Percentiles rank a stretch among this genome's conserved stretches.
Evolutionary conservation across 2,113 vertebrate genomes (phyloP).

Genomic region (Nannobrachium achirus): DNA sequence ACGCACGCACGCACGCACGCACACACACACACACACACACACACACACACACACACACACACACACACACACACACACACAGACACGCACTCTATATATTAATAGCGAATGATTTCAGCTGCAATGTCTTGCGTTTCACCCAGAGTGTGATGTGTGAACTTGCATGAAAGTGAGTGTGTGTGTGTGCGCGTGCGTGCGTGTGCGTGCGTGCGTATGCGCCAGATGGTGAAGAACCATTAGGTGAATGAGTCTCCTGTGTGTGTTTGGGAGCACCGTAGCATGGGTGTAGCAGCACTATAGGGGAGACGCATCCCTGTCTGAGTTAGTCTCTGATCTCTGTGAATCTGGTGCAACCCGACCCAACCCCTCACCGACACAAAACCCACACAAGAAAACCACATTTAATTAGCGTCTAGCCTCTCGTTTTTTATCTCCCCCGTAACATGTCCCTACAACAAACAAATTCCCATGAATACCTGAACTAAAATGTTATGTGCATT

Average conservation of each 20-base stretch:
- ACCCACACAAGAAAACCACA: background rate
- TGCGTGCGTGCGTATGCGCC: background rate
- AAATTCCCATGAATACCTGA: slow-evolving; percentile 4
- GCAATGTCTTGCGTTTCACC: too few relatives aligned
- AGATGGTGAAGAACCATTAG: background rate
- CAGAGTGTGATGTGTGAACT: background rate
- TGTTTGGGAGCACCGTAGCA: slow-evolving; percentile 84
- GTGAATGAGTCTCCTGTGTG: slow-evolving; percentile 70
- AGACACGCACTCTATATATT: too few relatives aligned
- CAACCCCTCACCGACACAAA: background rate
- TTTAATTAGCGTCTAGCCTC: background rate
- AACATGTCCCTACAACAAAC: background rate
- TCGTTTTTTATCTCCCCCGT: background rate
- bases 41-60: too few relatives aligned
- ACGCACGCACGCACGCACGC: too few relatives aligned
- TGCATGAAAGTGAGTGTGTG: background rate
- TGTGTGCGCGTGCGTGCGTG: background rate
- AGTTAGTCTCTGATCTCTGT: slow-evolving; percentile 81
- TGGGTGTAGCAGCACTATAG: slow-evolving; percentile 83
- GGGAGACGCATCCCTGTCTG: slow-evolving; percentile 80
- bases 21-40: too few relatives aligned
- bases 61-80: too few relatives aligned
- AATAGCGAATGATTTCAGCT: too few relatives aligned
- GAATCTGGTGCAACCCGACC: slow-evolving; percentile 71
- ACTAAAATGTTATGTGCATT: slow-evolving; percentile 1